These are phyloP conservation scores for Aculops lycopersici DNA, from an alignment of 1,140 invertebrate species.

Conservation along the genomic window DNA sequence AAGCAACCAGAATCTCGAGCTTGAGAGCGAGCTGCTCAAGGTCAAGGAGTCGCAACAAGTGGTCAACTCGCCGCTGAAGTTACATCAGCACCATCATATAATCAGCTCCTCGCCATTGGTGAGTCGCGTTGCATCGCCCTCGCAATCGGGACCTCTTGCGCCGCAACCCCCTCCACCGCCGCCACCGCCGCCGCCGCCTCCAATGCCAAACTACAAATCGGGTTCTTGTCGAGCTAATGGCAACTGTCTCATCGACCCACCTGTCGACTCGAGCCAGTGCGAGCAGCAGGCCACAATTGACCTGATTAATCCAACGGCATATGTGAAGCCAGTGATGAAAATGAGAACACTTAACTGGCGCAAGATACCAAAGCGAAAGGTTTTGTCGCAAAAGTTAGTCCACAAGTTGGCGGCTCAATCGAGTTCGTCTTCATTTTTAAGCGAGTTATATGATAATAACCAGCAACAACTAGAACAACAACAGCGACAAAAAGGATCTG, in stretches of 20 bases:
- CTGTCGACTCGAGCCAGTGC: not conserved
- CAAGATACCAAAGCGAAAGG: not conserved
- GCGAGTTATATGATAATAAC: no score
- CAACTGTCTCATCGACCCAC: not conserved
- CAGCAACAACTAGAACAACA: no score
- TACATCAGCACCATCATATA: no score
- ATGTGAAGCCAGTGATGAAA: not conserved
- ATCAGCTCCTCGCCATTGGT: no score
- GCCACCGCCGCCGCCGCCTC: not conserved
- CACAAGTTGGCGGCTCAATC: no score
- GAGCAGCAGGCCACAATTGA: not conserved
- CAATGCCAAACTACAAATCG: not conserved
- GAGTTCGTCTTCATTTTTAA: no score
- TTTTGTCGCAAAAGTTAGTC: not conserved
- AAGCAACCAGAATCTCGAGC: no score
- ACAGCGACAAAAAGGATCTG: no score
- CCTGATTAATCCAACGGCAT: not conserved
- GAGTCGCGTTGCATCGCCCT: no score
- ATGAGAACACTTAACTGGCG: not conserved
- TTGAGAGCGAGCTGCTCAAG: no score
- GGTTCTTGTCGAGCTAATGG: not conserved
- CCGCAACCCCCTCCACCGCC: not conserved
- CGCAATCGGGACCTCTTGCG: not conserved
- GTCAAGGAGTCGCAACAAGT: no score
- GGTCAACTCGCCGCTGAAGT: no score